These are phyloP conservation scores for Xyliphius kryptos DNA, from an alignment of 2,113 vertebrate species.

Conservation along the genomic window DNA sequence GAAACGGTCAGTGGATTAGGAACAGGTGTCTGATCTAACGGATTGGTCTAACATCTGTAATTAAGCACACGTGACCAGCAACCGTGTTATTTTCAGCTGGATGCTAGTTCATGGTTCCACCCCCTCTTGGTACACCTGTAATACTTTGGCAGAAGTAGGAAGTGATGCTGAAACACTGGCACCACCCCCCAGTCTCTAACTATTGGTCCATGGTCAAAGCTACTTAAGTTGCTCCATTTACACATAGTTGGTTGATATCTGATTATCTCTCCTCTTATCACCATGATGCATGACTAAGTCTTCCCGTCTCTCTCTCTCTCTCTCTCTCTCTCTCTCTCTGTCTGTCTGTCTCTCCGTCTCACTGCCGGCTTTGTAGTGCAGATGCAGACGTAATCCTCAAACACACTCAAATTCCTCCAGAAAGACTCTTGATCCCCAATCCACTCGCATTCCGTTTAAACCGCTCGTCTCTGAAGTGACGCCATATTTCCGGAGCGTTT, in stretches of 20 bases:
- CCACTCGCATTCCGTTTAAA: constrained; percentile 72
- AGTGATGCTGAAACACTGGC: too few relatives aligned
- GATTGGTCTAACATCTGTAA: too few relatives aligned
- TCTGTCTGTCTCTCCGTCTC: constrained; percentile 41
- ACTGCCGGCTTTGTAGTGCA: constrained; percentile 52
- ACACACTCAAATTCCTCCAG: constrained; percentile 65
- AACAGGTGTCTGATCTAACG: too few relatives aligned
- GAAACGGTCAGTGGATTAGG: too few relatives aligned
- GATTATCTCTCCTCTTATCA: constrained; percentile 6
- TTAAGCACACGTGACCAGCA: too few relatives aligned
- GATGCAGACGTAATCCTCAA: constrained; percentile 65
- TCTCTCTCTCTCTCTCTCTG: constrained; percentile 4
- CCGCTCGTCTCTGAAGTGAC: constrained; percentile 40
- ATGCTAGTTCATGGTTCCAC: too few relatives aligned
- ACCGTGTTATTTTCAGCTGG: too few relatives aligned
- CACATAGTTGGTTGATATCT: not conserved
- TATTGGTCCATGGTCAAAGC: too few relatives aligned
- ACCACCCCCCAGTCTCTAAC: too few relatives aligned
- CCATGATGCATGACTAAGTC: not conserved
- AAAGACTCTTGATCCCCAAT: constrained; percentile 64
- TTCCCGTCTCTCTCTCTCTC: not conserved
- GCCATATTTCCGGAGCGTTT: constrained; percentile 43
- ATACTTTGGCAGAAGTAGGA: too few relatives aligned
- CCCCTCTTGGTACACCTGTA: too few relatives aligned
- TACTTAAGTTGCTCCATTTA: too few relatives aligned